phyloP scores from a whole-genome alignment of 2,888 invertebrate genomes.

The Melitaea athalia region DNA sequence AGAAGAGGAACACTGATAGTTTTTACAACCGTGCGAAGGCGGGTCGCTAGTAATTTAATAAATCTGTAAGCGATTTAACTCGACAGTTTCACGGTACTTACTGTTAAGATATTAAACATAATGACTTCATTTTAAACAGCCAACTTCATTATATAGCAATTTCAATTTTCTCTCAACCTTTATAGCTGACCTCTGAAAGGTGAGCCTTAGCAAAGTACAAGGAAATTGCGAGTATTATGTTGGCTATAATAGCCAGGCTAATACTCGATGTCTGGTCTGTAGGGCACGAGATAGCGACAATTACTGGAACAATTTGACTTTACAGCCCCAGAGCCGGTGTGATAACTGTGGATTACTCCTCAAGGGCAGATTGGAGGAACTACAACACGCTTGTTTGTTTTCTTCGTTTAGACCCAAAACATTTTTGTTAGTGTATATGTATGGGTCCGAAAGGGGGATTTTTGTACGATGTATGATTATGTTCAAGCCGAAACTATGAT shows the following conservation, averaged over 20 bases:
- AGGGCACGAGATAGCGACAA: constrained; percentile 25
- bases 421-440: background rate
- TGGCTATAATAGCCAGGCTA: constrained; percentile 8
- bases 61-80: no score
- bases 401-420: no score
- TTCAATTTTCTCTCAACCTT: background rate
- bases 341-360: constrained; percentile 10
- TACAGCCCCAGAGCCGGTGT: constrained; percentile 8
- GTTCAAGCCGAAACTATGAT: no score
- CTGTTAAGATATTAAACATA: background rate
- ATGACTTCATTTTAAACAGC: background rate
- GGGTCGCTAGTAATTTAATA: no score
- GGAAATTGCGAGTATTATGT: background rate
- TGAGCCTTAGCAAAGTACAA: background rate
- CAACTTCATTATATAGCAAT: background rate
- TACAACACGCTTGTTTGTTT: background rate
- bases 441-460: no score
- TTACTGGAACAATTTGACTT: constrained; percentile 25
- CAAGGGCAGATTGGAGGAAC: constrained; percentile 4
- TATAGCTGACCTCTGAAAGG: background rate
- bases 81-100: background rate
- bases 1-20: no score
- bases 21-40: no score
- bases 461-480: no score
- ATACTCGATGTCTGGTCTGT: constrained; percentile 11